Evolutionary conservation across 2,888 invertebrate species (phyloP), one percentile per base, ranked within the genome.

Genomic region (Allygus modestus): DNA sequence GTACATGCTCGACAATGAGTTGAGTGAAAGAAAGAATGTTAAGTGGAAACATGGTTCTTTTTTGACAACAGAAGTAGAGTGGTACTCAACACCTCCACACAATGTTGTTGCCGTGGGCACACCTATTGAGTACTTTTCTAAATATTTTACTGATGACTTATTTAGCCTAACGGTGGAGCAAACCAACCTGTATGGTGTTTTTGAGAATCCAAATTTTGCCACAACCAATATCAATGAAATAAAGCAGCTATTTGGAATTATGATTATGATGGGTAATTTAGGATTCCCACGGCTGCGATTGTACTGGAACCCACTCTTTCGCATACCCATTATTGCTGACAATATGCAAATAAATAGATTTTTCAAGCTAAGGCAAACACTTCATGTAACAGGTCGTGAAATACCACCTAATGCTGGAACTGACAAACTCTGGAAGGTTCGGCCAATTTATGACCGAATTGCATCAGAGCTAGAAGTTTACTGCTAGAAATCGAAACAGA

Each of bases 261-360:
- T 54, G 31, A 79, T 51, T 28, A 79, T 54, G 54, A 54, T 79
- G 79, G 51, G 79, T 26, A 79, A 79, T 26, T 79, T 85, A 73
- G 51, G 33, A 15, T 41, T 81, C 81, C 71, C 83, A 15, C 54
- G 43, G 28, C 15, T 83, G 33, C 69, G 84, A 9, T 43, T 84
- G n/a, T 81, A 79, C 41, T 81, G 81, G 73, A 81, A 71, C 51
- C 54, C 54, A 28, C 43, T 79, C 9, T 79, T 79, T 28, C 51
- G 79, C 51, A 79, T 79, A 31, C 79, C 79, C 11, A n/a, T 79
- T 7, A 51, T 79, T 51, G 79, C 54, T 23, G 65, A 86, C 77
- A 86, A 85, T 75, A 87, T 88, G 87, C 54, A 82, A 23, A 61
- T 79, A 20, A 86, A 87, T 79, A 43, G 43, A n/a, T 87, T 87